Evolutionary conservation across 2,113 vertebrate genomes (phyloP).

Genomic region (Lepidothrix coronata): DNA sequence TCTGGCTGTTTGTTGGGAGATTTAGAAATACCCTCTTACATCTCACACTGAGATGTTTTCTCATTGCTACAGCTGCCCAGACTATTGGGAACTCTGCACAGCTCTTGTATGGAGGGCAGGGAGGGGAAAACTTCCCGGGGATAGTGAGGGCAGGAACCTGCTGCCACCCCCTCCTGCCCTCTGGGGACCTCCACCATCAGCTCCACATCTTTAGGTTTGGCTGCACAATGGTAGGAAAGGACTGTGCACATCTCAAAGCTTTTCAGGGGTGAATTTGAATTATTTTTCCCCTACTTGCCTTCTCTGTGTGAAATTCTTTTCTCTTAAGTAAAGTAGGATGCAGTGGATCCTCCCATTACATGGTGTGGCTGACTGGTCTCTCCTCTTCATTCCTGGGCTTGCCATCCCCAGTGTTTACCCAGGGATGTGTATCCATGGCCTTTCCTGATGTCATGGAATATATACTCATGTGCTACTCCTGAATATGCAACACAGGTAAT

Average conservation of each 20-base stretch:
- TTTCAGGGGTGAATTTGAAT: neutral
- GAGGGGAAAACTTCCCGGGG: neutral
- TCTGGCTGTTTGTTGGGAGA: neutral
- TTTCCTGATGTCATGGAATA: neutral
- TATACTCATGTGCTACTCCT: neutral
- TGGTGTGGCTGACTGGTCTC: neutral
- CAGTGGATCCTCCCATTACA: neutral
- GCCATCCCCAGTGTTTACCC: neutral
- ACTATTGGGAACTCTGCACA: neutral
- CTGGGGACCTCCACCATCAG: neutral
- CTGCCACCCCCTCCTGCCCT: neutral
- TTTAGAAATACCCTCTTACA: neutral
- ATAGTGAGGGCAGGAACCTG: neutral
- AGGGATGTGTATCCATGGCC: neutral
- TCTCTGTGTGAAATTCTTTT: neutral
- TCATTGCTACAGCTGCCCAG: neutral
- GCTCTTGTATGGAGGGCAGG: neutral
- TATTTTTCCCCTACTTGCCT: neutral
- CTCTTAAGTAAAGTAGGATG: neutral
- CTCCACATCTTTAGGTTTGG: neutral
- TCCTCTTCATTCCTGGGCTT: neutral
- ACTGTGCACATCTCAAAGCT: neutral
- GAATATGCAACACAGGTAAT: neutral
- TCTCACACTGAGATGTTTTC: neutral
- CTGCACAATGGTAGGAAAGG: neutral